Base-by-base conservation (phyloP, 2,797 vertebrate species). In the Sebastiscus tertius region DNA sequence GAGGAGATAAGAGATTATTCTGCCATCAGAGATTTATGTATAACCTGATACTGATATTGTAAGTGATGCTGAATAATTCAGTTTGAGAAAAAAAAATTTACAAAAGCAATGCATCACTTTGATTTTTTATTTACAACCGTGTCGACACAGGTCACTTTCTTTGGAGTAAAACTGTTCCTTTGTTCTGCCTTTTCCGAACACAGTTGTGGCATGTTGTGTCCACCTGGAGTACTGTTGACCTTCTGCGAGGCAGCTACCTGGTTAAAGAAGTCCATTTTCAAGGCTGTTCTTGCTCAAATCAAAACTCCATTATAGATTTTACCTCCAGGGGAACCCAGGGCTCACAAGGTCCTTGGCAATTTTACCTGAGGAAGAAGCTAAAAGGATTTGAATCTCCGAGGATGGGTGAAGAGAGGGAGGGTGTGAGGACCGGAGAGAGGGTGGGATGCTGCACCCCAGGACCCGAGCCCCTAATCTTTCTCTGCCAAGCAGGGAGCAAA, bases 401-500 rank as follows among this genome's bases (percentile, higher is more conserved):
- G 93, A 93, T 79, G 85, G 88, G 55, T 83, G 84, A 85, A 58
- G 89, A 84, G 80, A 75, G 75, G 83, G 89, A 85, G 87, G 89
- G 85, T 91, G 96, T 93, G 94, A 93, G 96, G 93, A 94, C 75
- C 87, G 73, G 90, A 81, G 80, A 85, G 82, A 91, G 94, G 93
- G 93, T 96, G 94, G 94, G 90, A 93, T 89, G 87, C 81, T 46
- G 83, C 91, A 96, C 96, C 96, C 96, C 96, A 85, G 95, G 96
- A 97, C 95, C 95, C 93, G 87, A 95, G 95, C 96, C 95, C 86
- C 95, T 97, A 95, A 96, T 96, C 97, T 96, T 94, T 92, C 90
- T 95, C 93, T 91, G 95, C 95, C 97, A 97, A 96, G 96, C 96
- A 97, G 95, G 95, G 94, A 95, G 94, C 94, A 96, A 96, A 94